These are phyloP conservation scores for Muscina levida DNA, from an alignment of 2,888 invertebrate species.

Conservation along the genomic window DNA sequence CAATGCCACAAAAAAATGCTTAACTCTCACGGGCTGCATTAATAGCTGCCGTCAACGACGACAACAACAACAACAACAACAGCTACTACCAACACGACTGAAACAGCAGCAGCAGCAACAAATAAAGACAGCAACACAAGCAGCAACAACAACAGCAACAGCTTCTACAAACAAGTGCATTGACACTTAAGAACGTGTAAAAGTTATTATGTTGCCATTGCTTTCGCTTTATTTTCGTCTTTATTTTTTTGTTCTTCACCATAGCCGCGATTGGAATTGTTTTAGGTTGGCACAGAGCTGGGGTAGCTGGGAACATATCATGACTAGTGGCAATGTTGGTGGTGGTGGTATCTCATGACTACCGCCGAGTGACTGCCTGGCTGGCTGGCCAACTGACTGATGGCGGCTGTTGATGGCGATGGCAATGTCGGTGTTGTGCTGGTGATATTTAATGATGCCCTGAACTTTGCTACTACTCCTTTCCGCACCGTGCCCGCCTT, in stretches of 20 bases:
- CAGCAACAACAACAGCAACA: slow-evolving; percentile 38
- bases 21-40: slow-evolving; percentile 9
- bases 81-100: background rate
- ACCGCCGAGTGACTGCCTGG: slow-evolving; percentile 36
- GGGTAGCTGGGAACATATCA: background rate
- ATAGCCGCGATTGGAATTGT: background rate
- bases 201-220: slow-evolving; percentile 61
- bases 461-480: slow-evolving; percentile 48
- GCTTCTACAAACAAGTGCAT: slow-evolving; percentile 60
- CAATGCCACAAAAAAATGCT: too few relatives aligned
- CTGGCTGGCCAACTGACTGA: slow-evolving; percentile 27
- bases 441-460: slow-evolving; percentile 59
- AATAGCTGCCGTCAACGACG: background rate
- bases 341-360: slow-evolving; percentile 29
- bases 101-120: background rate
- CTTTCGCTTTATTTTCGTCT: slow-evolving; percentile 2
- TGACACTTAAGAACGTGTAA: slow-evolving; percentile 63
- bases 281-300: background rate
- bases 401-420: too few relatives aligned
- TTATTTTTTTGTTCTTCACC: background rate
- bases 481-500: background rate
- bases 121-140: background rate
- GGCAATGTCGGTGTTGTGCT: too few relatives aligned
- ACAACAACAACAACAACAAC: background rate
- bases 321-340: slow-evolving; percentile 11